Conservation (phyloP, 2,113 vertebrate genomes). For the Callithrix jacchus region DNA sequence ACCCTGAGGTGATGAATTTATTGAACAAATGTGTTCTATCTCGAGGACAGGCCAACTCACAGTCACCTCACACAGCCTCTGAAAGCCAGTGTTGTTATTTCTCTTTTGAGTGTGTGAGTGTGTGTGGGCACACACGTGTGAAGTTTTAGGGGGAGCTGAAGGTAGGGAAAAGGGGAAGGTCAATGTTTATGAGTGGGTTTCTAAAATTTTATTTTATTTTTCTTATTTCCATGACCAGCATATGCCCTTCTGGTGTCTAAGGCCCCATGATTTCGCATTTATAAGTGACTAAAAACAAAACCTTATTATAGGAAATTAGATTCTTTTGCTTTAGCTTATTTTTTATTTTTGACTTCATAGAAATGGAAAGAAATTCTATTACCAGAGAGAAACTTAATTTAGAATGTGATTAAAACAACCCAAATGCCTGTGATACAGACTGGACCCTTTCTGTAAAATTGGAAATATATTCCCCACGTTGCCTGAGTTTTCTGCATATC, state of each 20-base stretch:
- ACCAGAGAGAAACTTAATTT: constrained; percentile 70
- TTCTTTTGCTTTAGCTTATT: constrained; percentile 71
- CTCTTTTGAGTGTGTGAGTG: constrained; percentile 41
- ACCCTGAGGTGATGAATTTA: constrained; percentile 68
- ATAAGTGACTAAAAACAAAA: constrained; percentile 71
- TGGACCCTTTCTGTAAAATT: constrained; percentile 43
- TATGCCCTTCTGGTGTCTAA: constrained; percentile 59
- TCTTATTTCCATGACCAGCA: constrained; percentile 62
- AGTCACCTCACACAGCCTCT: constrained; percentile 39
- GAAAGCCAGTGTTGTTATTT: constrained; percentile 72
- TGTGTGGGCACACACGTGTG: constrained; percentile 49
- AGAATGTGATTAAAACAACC: constrained; percentile 73
- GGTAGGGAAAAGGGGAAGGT: constrained; percentile 56
- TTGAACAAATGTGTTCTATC: constrained; percentile 74
- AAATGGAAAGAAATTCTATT: constrained; percentile 73
- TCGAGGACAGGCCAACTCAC: constrained; percentile 48
- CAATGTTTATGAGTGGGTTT: constrained; percentile 75
- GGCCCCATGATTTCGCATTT: constrained; percentile 54
- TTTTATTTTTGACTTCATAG: constrained; percentile 75
- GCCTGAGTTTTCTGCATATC: not conserved
- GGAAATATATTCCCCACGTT: not conserved
- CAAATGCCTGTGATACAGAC: constrained; percentile 40
- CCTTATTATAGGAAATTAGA: constrained; percentile 71
- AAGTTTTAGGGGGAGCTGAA: constrained; percentile 16
- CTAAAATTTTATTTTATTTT: constrained; percentile 74